phyloP scores from a whole-genome alignment of 1,140 invertebrate genomes.

The Solen grandis region DNA sequence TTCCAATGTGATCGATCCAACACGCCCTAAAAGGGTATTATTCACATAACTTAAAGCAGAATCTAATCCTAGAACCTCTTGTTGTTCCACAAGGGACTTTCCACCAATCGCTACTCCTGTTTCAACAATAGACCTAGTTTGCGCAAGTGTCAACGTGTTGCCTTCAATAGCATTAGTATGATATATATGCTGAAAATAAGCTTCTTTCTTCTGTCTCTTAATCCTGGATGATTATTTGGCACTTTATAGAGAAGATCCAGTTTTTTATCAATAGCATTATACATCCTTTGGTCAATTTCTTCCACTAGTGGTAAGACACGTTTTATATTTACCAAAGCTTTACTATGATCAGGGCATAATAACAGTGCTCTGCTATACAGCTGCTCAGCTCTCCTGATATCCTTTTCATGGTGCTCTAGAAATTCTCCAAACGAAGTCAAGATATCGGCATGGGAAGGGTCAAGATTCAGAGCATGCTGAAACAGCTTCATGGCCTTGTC shows the following conservation, averaged over 20 bases:
- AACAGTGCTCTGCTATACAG: conserved; percentile 91
- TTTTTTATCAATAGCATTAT: conserved; percentile 93
- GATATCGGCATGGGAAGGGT: conserved; percentile 95
- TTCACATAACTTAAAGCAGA: conserved; percentile 98
- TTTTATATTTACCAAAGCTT: conserved; percentile 86
- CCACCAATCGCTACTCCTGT: conserved; percentile 95
- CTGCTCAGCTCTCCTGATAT: conserved; percentile 94
- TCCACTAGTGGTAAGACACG: conserved; percentile 94
- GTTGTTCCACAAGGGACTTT: conserved; percentile 97
- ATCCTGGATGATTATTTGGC: conserved; percentile 89
- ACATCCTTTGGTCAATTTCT: conserved; percentile 90
- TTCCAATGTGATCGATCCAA: conserved; percentile 88
- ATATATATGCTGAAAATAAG: conserved; percentile 97
- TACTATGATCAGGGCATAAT: conserved; percentile 90
- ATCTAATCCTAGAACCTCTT: conserved; percentile 91
- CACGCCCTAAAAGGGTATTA: conserved; percentile 87
- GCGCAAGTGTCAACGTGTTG: conserved; percentile 96
- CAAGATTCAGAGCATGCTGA: conserved; percentile 92
- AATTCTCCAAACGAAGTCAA: conserved; percentile 97
- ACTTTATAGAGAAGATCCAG: conserved; percentile 90
- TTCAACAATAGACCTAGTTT: conserved; percentile 95
- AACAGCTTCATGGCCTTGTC: conserved; percentile 94
- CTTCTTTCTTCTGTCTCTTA: conserved; percentile 95
- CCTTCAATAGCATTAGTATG: conserved; percentile 99
- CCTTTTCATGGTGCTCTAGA: conserved; percentile 91